Percentiles rank a stretch among this genome's conserved stretches.
phyloP scores from a whole-genome alignment of 2,113 vertebrate species.

The Clarias magur region DNA sequence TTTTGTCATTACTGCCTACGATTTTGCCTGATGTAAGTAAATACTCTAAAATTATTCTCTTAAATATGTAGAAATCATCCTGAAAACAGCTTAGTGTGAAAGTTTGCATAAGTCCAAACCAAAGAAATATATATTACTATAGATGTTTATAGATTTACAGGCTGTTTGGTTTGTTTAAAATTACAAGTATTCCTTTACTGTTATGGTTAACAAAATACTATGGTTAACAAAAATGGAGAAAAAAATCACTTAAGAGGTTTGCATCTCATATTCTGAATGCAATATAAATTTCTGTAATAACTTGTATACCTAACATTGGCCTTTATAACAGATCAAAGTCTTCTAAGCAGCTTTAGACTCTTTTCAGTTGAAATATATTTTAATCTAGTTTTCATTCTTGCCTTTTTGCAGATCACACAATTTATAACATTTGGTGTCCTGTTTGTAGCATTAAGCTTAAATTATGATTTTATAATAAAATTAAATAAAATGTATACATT shows the following conservation, averaged over 20 bases:
- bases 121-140: background rate
- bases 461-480: background rate
- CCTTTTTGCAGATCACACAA: background rate
- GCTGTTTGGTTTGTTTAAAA: background rate
- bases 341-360: background rate
- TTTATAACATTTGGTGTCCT: background rate
- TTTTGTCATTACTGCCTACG: background rate
- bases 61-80: background rate
- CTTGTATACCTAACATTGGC: background rate
- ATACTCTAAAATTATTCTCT: background rate
- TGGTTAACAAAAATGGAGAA: background rate
- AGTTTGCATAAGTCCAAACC: background rate
- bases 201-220: background rate
- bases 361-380: background rate
- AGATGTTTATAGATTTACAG: background rate
- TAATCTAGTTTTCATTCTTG: background rate
- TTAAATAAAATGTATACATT: no score
- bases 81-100: background rate
- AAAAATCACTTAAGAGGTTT: background rate
- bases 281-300: background rate
- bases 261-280: background rate
- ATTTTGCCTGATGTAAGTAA: conserved; percentile 64
- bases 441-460: background rate
- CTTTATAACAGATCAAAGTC: background rate
- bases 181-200: background rate